Evolutionary conservation across 2,888 invertebrate genomes (phyloP), one percentile per base, ranked within the genome.

Genomic region (Prosapia bicincta): DNA sequence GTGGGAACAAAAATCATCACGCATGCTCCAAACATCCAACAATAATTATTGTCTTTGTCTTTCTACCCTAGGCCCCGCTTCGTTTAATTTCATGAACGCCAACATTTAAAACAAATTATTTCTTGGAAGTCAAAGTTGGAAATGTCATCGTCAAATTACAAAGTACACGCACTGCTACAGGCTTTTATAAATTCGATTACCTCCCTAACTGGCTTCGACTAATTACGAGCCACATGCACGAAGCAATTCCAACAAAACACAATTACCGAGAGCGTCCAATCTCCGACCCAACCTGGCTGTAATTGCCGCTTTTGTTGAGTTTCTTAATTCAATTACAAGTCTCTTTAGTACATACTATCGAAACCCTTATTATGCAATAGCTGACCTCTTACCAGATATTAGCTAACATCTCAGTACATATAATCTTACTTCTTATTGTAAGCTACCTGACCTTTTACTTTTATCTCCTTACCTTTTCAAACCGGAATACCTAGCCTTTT

Each of bases 121-220:
- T 54, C 54, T 54, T 54, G 54, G 54, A 54, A 54, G 54, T 54
- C 20, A 54, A 54, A 54, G 54, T 54, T 54, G 54, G 54, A 54
- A 54, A 54, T 54, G 54, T 54, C 54, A 54, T 54, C 54, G 54
- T 54, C 20, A 54, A 38, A 38, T 38, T 66, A 68, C 67, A 25
- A 26, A 10, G 15, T 67, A 74, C 30, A 66, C 74, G 66, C 74
- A 66, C 76, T 24, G 69, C 26, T 32, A 65, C 6, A 28, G 76
- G 70, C 67, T 69, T 76, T 72, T 74, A 76, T 74, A 76, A 76
- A 76, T 76, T 76, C 76, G 76, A 76, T 76, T 76, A 76, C 74
- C 76, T 65, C 65, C 54, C 66, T 74, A 75, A 71, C 70, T 71
- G 69, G 68, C 30, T 24, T 26, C 69, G 38, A 71, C 70, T 75